Percentiles rank a stretch among this genome's conserved stretches.
Conservation (phyloP, 2,797 vertebrate genomes). For the Thamnophis elegans region DNA sequence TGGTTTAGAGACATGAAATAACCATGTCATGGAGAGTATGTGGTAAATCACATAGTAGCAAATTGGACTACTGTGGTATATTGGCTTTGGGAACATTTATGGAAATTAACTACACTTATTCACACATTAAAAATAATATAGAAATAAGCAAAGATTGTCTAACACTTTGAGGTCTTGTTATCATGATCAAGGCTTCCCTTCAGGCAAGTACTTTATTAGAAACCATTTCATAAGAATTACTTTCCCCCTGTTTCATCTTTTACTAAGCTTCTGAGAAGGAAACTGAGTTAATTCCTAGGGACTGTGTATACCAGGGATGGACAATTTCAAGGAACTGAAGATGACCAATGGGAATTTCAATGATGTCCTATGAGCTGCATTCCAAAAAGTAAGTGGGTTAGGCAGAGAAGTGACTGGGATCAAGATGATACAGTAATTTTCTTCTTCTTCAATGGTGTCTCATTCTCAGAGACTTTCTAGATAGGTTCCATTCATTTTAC, state of each 20-base stretch:
- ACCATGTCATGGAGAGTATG: not conserved
- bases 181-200: constrained; percentile 25
- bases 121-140: constrained; percentile 40
- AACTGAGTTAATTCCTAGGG: not conserved
- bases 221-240: accelerated
- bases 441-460: not conserved
- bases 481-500: not conserved
- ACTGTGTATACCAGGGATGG: not conserved
- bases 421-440: not conserved
- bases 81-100: constrained; percentile 46
- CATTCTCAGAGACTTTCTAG: not conserved
- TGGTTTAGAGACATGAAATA: not conserved
- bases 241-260: not conserved
- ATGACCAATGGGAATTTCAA: not conserved
- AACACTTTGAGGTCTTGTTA: not conserved
- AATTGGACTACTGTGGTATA: constrained; percentile 52
- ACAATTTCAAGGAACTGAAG: not conserved
- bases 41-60: not conserved
- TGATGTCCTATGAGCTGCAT: not conserved
- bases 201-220: not conserved
- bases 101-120: not conserved
- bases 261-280: not conserved
- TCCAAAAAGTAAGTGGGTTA: not conserved
- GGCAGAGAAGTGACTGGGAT: not conserved
- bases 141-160: constrained; percentile 49